A percentile compares a stretch with the other conserved stretches of the same genome.
Conservation (phyloP, 2,113 vertebrate genomes). For the Naja naja region DNA sequence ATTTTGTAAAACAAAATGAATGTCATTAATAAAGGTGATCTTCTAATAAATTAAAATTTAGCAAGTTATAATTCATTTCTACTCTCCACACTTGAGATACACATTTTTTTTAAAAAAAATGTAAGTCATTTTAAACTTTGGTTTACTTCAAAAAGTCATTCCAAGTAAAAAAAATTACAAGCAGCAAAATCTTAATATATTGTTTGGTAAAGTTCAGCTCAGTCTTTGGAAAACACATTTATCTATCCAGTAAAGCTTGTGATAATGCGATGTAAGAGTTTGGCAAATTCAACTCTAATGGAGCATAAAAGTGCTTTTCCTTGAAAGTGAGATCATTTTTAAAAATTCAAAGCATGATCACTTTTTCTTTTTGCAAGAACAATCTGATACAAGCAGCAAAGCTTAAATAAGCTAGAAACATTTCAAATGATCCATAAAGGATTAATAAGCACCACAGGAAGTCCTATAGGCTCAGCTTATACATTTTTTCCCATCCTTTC, state of each 20-base stretch:
- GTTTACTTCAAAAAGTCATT: conserved; percentile 59
- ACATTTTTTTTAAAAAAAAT: conserved; percentile 9
- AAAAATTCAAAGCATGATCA: conserved; percentile 86
- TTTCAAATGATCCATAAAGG: conserved; percentile 87
- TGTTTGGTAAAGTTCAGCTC: conserved; percentile 82
- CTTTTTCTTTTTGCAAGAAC: conserved; percentile 78
- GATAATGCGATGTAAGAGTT: conserved; percentile 81
- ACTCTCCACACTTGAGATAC: conserved; percentile 19
- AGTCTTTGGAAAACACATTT: conserved; percentile 74
- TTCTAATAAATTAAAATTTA: neutral
- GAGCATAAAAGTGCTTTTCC: conserved; percentile 85
- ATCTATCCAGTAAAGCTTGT: conserved; percentile 80
- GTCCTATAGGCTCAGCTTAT: conserved; percentile 81
- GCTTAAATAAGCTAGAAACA: conserved; percentile 86
- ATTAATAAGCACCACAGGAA: conserved; percentile 85
- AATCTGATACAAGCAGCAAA: conserved; percentile 83
- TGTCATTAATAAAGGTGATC: conserved; percentile 23
- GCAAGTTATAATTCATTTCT: conserved; percentile 23
- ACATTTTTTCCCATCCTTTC: conserved; percentile 72
- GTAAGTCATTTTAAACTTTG: conserved; percentile 35
- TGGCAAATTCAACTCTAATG: conserved; percentile 83
- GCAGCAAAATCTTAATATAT: conserved; percentile 76
- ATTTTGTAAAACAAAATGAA: conserved; percentile 34
- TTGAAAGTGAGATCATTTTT: conserved; percentile 85
- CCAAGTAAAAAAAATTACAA: conserved; percentile 59